These are phyloP conservation scores for Microtus ochrogaster DNA, from an alignment of 2,113 vertebrate genomes.

Conservation along the genomic window DNA sequence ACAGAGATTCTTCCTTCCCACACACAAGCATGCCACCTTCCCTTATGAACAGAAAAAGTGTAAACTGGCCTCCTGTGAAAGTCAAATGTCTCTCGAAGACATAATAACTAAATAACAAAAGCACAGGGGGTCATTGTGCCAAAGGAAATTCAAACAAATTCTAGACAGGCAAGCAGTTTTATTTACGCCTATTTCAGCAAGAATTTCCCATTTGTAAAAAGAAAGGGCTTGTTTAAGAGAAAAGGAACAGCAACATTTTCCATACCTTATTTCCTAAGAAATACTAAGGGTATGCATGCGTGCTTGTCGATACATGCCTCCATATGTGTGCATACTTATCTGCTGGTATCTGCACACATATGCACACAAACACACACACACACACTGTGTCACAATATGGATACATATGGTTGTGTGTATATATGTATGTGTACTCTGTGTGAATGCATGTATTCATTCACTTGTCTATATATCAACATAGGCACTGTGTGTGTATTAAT, in stretches of 20 bases:
- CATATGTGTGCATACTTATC: not conserved
- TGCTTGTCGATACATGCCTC: not conserved
- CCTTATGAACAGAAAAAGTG: rapidly evolving
- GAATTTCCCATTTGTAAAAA: not conserved
- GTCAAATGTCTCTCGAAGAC: rapidly evolving
- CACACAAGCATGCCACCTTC: rapidly evolving
- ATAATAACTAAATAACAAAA: not conserved
- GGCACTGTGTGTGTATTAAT: not conserved
- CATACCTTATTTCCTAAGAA: not conserved
- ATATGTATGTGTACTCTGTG: not conserved
- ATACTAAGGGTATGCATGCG: rapidly evolving
- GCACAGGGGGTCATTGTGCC: not conserved
- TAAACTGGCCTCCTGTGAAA: rapidly evolving
- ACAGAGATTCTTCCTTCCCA: not conserved
- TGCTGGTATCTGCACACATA: not conserved
- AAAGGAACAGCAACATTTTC: not conserved
- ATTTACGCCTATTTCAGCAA: not conserved
- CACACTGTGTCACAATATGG: not conserved
- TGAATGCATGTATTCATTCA: not conserved
- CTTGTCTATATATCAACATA: not conserved
- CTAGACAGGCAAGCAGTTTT: not conserved
- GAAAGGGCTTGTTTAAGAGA: not conserved
- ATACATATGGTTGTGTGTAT: too few relatives aligned
- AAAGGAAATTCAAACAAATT: not conserved
- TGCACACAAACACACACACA: too few relatives aligned